phyloP scores from a whole-genome alignment of 1,140 invertebrate species.

The Cherax quadricarinatus region DNA sequence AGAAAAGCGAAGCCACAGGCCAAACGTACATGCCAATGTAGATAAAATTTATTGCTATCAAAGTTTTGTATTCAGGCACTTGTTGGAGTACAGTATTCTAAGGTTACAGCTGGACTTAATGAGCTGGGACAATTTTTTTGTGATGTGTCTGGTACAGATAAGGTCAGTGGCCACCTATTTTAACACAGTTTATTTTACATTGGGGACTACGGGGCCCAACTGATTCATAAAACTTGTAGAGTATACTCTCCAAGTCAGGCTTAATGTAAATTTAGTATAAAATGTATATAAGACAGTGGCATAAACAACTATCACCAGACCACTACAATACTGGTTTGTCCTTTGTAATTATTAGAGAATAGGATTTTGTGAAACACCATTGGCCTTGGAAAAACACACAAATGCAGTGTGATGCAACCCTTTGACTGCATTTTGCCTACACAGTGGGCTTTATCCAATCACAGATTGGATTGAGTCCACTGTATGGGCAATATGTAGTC shows the following conservation, averaged over 20 bases:
- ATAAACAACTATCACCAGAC: not conserved
- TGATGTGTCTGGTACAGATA: slow-evolving; percentile 42
- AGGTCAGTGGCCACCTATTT: slow-evolving; percentile 34
- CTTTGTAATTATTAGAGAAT: not conserved
- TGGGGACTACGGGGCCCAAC: slow-evolving; percentile 54
- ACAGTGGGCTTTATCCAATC: too few relatives aligned
- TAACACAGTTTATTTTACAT: not conserved
- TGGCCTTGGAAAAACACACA: not conserved
- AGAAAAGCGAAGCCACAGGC: slow-evolving; percentile 10
- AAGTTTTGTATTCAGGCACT: slow-evolving; percentile 24
- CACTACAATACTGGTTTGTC: slow-evolving; percentile 14
- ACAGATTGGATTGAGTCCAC: too few relatives aligned
- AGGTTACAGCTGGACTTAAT: not conserved
- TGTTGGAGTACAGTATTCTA: slow-evolving; percentile 25
- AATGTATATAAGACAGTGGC: not conserved
- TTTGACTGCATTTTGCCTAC: too few relatives aligned
- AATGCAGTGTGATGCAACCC: too few relatives aligned
- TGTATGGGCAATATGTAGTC: too few relatives aligned
- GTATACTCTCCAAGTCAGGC: not conserved
- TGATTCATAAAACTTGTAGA: not conserved
- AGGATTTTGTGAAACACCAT: slow-evolving; percentile 34
- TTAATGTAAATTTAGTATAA: not conserved
- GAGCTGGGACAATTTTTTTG: not conserved
- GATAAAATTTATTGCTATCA: not conserved
- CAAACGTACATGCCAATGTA: slow-evolving; percentile 43